Evolutionary conservation across 2,888 invertebrate species (phyloP), one percentile per base, ranked within the genome.

Genomic region (Salticus scenicus): DNA sequence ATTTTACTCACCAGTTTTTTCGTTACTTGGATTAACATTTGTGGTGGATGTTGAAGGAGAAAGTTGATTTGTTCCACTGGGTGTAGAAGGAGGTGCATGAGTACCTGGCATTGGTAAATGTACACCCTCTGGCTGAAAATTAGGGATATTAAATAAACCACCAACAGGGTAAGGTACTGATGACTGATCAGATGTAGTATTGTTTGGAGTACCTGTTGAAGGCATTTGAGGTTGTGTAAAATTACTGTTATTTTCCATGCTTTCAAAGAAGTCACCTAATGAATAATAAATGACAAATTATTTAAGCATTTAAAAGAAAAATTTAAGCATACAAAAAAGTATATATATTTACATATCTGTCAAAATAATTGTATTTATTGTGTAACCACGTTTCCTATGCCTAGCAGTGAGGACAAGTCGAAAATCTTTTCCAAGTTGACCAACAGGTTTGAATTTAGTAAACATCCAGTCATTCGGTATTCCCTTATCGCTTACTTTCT

Each of bases 71-170:
- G 74, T 63, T 14, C 83, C 87, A 79, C 75, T 87, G 12, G 89
- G 89, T 33, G 89, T 89, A 24, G 88, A 87, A 12, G 89, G 89
- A 10, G 89, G 89, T 12, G 89, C 89, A 71, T 89, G 89, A 63
- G 84, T 76, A 12, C 88, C 89, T 27, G 88, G 80, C 1, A 82
- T 74, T 24, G 88, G 88, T 27, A 84, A 30, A 57, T 84, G 77
- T 17, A 77, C 27, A n/a, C 72, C 73, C 41, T 77, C 72, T n/a
- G 57, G 67, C 28, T 71, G 75, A 17, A 42, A 75, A 31, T 63
- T 41, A n/a, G 73, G 81, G n/a, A 71, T 64, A 20, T 73, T 73
- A 30, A 84, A 84, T 24, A 67, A 37, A 24, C 67, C 67, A 12
- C 77, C 83, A 14, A 24, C 1, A 20, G 82, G 81, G 42, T 77